Evolutionary conservation across 2,797 vertebrate genomes (phyloP).

Genomic region (Eupleurogrammus muticus): DNA sequence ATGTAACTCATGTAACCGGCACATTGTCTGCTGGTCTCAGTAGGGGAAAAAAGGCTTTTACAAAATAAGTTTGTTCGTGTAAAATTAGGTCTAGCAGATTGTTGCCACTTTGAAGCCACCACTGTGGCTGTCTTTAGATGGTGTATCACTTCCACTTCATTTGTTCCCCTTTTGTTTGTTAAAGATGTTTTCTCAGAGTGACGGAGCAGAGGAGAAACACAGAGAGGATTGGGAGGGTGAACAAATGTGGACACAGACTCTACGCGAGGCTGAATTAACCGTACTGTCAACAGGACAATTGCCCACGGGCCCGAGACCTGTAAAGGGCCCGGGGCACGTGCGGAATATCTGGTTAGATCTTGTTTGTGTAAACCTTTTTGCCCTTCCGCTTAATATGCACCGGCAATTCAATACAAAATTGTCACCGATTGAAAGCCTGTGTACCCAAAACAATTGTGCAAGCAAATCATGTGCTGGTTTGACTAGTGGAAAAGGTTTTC

Average conservation of each 20-base stretch:
- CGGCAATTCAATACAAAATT: too few species aligned
- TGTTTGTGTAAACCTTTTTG: too few species aligned
- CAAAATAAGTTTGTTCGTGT: constrained; percentile 34
- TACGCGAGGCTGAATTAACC: too few species aligned
- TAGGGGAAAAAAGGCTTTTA: neutral
- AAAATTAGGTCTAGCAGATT: constrained; percentile 14
- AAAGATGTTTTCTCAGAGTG: constrained; percentile 4
- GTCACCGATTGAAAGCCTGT: too few species aligned
- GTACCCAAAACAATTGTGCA: too few species aligned
- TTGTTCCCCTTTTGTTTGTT: constrained; percentile 2
- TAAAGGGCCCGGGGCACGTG: neutral
- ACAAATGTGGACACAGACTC: neutral
- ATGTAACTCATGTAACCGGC: neutral
- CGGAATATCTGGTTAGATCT: too few species aligned
- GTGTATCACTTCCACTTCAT: constrained; percentile 7
- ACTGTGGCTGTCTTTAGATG: constrained; percentile 6
- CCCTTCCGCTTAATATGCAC: too few species aligned
- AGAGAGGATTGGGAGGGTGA: neutral
- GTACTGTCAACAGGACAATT: too few species aligned
- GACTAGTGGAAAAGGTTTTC: too few species aligned
- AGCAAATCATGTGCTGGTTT: too few species aligned
- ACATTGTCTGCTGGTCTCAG: constrained; percentile 3
- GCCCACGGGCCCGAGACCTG: too few species aligned
- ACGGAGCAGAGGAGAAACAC: constrained; percentile 10
- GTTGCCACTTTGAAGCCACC: constrained; percentile 18